A percentile compares a stretch with the other conserved stretches of the same genome.
Conservation (phyloP, 2,888 invertebrate genomes). For the Antheraea yamamai region DNA sequence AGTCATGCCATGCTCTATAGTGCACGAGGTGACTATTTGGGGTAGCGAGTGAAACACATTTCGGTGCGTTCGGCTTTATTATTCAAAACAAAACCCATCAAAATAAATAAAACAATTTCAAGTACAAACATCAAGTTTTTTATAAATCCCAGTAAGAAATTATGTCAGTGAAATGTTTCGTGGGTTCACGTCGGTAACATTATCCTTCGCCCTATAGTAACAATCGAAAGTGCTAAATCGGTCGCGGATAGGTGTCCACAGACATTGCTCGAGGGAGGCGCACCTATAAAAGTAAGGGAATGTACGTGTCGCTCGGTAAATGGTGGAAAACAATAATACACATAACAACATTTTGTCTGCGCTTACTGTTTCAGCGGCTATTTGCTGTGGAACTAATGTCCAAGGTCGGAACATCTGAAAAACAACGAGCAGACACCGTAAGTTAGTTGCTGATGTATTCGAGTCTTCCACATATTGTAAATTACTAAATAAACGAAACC, state of each 20-base stretch:
- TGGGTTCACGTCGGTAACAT: constrained; percentile 55
- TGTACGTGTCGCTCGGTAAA: constrained; percentile 65
- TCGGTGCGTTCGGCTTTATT: constrained; percentile 79
- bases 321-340: constrained; percentile 77
- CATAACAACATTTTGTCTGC: constrained; percentile 77
- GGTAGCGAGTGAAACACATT: constrained; percentile 80
- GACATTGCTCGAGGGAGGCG: constrained; percentile 47
- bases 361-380: constrained; percentile 80
- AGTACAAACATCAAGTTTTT: constrained; percentile 8
- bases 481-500: not conserved
- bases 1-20: constrained; percentile 72
- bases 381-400: constrained; percentile 79
- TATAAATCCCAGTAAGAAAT: constrained; percentile 53
- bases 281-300: constrained; percentile 52
- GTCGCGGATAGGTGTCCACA: constrained; percentile 59
- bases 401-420: constrained; percentile 81
- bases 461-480: constrained; percentile 52
- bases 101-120: constrained; percentile 53
- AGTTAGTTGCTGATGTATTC: constrained; percentile 71
- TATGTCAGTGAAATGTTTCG: constrained; percentile 61
- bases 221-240: constrained; percentile 45
- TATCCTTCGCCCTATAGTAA: constrained; percentile 19
- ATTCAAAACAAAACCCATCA: constrained; percentile 57
- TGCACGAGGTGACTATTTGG: constrained; percentile 67
- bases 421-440: constrained; percentile 76